Evolutionary conservation across 2,888 invertebrate genomes (phyloP).

Genomic region (Protodeltote pygarga): DNA sequence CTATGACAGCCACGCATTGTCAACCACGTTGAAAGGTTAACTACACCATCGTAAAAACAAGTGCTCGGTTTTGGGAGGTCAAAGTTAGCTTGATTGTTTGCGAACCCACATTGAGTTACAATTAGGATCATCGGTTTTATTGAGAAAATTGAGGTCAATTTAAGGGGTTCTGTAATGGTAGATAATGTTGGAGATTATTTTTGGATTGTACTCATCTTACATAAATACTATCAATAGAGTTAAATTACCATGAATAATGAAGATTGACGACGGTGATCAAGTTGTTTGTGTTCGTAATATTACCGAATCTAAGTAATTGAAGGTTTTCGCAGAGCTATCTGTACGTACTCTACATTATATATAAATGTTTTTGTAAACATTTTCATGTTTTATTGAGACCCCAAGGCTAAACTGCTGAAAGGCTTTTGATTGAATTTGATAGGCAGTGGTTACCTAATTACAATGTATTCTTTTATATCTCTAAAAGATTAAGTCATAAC

Average conservation of each 20-base stretch:
- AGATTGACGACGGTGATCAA: conserved; percentile 8
- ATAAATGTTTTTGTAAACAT: too few species aligned
- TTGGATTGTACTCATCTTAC: too few species aligned
- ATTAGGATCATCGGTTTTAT: conserved; percentile 37
- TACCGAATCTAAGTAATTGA: conserved; percentile 31
- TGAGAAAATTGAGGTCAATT: conserved; percentile 25
- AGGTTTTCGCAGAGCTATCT: too few species aligned
- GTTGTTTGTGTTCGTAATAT: conserved; percentile 8
- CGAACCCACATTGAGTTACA: conserved; percentile 34
- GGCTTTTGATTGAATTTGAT: too few species aligned
- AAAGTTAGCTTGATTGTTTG: conserved; percentile 56
- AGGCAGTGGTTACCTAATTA: too few species aligned
- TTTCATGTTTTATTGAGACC: too few species aligned
- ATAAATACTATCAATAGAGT: conserved; percentile 21
- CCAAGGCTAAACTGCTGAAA: too few species aligned
- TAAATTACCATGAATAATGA: conserved; percentile 33
- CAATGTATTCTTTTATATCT: too few species aligned
- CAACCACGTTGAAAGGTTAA: conserved; percentile 72
- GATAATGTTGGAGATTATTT: too few species aligned
- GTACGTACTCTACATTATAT: conserved; percentile 2
- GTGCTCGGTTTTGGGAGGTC: conserved; percentile 62
- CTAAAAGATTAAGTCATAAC: too few species aligned
- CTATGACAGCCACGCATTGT: conserved; percentile 67
- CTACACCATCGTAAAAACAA: conserved; percentile 69
- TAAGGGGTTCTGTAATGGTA: conserved; percentile 7